phyloP scores from a whole-genome alignment of 2,113 vertebrate genomes.

The Danio rerio region GRCz12tu NC_133176.1:42466501-42467000 shows the following conservation, averaged over 20 bases:
- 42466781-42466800: conserved; percentile 33
- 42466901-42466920: conserved; percentile 40
- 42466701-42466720: background rate
- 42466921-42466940: conserved; percentile 16
- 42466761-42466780: conserved; percentile 31
- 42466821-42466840: conserved; percentile 45
- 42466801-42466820: conserved; percentile 44
- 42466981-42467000: background rate
- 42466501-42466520: no score
- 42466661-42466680: background rate
- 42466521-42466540: no score
- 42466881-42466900: conserved; percentile 11
- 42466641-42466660: background rate
- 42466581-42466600: no score
- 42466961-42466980: background rate
- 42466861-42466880: conserved; percentile 28
- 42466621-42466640: no score
- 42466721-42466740: conserved; percentile 10
- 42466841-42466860: conserved; percentile 37
- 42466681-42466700: background rate
- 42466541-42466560: no score
- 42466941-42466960: conserved; percentile 9
- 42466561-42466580: no score
- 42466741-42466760: conserved; percentile 31
- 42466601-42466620: no score